Percentiles rank a stretch among this genome's conserved stretches.
phyloP scores from a whole-genome alignment of 2,113 vertebrate genomes.

The Numida meleagris region DNA sequence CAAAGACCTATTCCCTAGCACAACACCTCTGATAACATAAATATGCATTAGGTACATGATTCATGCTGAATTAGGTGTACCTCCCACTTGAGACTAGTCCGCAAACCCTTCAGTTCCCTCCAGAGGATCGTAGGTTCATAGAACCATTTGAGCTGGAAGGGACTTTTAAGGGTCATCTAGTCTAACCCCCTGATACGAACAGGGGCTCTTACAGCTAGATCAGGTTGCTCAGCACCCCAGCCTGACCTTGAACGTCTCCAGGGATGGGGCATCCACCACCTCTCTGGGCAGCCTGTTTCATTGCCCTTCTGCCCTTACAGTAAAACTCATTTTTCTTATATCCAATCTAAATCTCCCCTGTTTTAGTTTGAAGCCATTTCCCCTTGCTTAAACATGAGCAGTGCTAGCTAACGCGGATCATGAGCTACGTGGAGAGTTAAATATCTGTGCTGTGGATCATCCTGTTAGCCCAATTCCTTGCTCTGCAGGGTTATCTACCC shows the following conservation, averaged over 20 bases:
- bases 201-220: no score
- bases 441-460: not conserved
- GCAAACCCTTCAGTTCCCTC: not conserved
- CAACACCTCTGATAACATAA: not conserved
- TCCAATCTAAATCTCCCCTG: no score
- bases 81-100: rapidly evolving
- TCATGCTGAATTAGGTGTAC: not conserved
- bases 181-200: no score
- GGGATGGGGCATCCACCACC: no score
- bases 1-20: not conserved
- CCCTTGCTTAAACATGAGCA: not conserved
- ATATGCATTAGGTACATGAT: not conserved
- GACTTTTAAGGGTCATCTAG: no score
- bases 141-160: no score
- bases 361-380: no score
- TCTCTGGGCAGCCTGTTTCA: no score
- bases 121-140: not conserved
- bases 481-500: not conserved
- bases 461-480: not conserved
- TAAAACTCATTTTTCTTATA: no score
- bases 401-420: rapidly evolving
- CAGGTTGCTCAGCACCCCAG: no score
- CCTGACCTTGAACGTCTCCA: no score
- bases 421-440: not conserved
- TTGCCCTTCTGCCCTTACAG: no score